phyloP scores from a whole-genome alignment of 2,888 invertebrate species.

The Subacronicta megacephala region DNA sequence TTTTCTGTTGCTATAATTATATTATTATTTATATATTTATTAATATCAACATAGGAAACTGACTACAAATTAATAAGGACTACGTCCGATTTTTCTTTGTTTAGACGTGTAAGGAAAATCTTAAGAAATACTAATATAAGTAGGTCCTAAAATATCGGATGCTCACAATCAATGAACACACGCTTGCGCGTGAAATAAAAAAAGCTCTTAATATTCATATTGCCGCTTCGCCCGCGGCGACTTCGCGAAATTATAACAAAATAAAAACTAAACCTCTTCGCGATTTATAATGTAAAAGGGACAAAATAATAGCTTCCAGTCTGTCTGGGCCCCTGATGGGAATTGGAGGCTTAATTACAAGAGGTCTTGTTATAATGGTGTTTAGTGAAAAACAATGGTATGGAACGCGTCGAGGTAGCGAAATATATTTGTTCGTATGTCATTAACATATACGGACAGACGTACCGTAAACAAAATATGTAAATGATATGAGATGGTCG shows the following conservation, averaged over 20 bases:
- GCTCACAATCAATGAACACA: slow-evolving; percentile 61
- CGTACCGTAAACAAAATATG: slow-evolving; percentile 82
- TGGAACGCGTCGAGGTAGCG: slow-evolving; percentile 67
- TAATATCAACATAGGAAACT: too few relatives aligned
- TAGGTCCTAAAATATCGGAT: slow-evolving; percentile 52
- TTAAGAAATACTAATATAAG: slow-evolving; percentile 10
- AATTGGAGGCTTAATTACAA: slow-evolving; percentile 4
- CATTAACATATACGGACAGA: slow-evolving; percentile 81
- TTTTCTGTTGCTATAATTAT: too few relatives aligned
- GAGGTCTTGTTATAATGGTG: slow-evolving; percentile 60
- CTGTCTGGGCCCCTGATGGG: slow-evolving; percentile 54
- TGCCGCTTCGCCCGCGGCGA: slow-evolving; percentile 80
- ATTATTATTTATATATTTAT: too few relatives aligned
- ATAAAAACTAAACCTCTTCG: slow-evolving; percentile 79
- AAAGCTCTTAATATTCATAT: slow-evolving; percentile 84
- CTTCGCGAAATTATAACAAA: slow-evolving; percentile 87
- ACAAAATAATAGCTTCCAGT: slow-evolving; percentile 68
- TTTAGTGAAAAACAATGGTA: slow-evolving; percentile 71
- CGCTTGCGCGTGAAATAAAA: slow-evolving; percentile 61
- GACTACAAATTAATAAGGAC: too few relatives aligned
- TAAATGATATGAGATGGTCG: slow-evolving; percentile 75
- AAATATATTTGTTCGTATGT: slow-evolving; percentile 82
- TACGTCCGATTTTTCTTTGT: too few relatives aligned
- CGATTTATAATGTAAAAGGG: slow-evolving; percentile 83
- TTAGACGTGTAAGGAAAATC: too few relatives aligned